Evolutionary conservation across 2,113 vertebrate genomes (phyloP).

Genomic region (Anguilla rostrata): DNA sequence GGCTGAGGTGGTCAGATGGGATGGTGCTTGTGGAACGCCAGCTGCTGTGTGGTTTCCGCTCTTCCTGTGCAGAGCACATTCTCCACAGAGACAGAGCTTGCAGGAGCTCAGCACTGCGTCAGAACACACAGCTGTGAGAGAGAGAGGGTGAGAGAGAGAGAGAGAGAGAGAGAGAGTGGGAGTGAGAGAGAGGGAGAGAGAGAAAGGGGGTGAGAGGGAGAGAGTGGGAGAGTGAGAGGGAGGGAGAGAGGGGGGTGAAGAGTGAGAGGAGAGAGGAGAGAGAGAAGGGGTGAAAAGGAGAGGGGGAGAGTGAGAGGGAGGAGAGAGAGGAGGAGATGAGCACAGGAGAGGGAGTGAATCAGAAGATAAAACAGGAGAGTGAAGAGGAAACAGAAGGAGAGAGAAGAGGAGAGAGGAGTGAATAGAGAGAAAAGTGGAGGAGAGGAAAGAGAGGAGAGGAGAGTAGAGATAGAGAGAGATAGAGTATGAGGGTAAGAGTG

Average conservation of each 20-base stretch:
- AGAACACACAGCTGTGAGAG: slow-evolving; percentile 12
- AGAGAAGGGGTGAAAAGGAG: too few relatives aligned
- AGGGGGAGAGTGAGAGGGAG: too few relatives aligned
- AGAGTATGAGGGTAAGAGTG: too few relatives aligned
- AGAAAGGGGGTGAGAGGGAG: background rate
- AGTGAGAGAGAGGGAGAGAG: background rate
- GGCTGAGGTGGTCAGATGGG: too few relatives aligned
- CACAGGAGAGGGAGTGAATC: background rate
- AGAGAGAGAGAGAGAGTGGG: too few relatives aligned
- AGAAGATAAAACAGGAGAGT: background rate
- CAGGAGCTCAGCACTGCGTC: slow-evolving; percentile 10
- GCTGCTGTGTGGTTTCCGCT: background rate
- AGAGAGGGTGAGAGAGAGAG: background rate
- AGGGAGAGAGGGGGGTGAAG: slow-evolving; percentile 15
- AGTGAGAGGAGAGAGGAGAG: background rate
- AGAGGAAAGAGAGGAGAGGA: slow-evolving; percentile 15
- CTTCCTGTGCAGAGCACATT: background rate
- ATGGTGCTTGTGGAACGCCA: too few relatives aligned
- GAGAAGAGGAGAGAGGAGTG: too few relatives aligned
- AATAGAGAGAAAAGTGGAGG: slow-evolving; percentile 4
- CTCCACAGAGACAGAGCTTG: too few relatives aligned
- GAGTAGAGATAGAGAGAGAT: background rate
- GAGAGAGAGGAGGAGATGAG: too few relatives aligned
- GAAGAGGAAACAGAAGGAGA: too few relatives aligned
- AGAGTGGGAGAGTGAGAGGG: slow-evolving; percentile 7